These are phyloP conservation scores for Palloptera scutellata DNA, from an alignment of 2,888 invertebrate genomes.

Conservation along the genomic window DNA sequence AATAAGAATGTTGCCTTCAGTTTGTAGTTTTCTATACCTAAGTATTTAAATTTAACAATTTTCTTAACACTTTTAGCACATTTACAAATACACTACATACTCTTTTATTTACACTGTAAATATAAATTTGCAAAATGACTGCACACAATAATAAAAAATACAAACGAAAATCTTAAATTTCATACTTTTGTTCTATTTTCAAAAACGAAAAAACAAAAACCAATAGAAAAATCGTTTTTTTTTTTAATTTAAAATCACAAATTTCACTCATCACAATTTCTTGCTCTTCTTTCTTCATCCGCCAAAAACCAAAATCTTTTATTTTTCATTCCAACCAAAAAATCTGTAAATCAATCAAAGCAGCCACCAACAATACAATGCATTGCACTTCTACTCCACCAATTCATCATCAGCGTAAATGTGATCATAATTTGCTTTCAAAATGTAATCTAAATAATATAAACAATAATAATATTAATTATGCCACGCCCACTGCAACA, in stretches of 20 bases:
- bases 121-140: too few relatives aligned
- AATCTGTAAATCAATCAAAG: background rate
- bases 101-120: constrained; percentile 22
- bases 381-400: too few relatives aligned
- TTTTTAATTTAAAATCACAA: background rate
- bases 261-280: background rate
- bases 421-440: constrained; percentile 24
- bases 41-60: too few relatives aligned
- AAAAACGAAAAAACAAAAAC: background rate
- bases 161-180: too few relatives aligned
- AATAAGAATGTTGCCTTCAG: background rate
- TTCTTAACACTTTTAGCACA: background rate
- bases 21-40: too few relatives aligned
- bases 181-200: background rate
- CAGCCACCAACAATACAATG: constrained; percentile 16
- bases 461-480: constrained; percentile 44
- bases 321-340: background rate
- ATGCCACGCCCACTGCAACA: constrained; percentile 54
- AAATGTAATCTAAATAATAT: constrained; percentile 46
- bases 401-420: constrained; percentile 15
- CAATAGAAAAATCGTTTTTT: background rate
- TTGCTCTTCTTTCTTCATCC: constrained; percentile 6
- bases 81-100: constrained; percentile 26
- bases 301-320: constrained; percentile 3
- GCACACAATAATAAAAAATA: too few relatives aligned